Conservation (phyloP, 2,888 invertebrate species). For the Auanema freiburgensis region DNA sequence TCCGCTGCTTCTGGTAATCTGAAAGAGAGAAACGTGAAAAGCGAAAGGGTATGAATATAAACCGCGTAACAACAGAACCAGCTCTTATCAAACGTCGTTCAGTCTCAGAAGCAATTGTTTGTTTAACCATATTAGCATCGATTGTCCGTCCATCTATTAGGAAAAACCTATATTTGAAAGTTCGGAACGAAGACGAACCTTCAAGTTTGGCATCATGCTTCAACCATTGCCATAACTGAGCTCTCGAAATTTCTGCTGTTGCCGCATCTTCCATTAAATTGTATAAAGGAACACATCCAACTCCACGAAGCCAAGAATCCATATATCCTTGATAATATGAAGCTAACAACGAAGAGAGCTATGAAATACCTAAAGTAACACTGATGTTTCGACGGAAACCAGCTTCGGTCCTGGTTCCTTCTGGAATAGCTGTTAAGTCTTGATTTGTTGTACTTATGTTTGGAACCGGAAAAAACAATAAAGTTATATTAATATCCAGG, state of each 20-base stretch:
- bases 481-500: too few species aligned
- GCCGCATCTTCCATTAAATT: slow-evolving; percentile 77
- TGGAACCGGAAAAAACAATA: neutral
- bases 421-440: slow-evolving; percentile 68
- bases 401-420: slow-evolving; percentile 73
- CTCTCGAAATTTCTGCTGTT: slow-evolving; percentile 77
- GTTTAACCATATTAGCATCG: slow-evolving; percentile 64
- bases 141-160: slow-evolving; percentile 58
- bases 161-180: slow-evolving; percentile 12
- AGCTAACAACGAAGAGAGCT: neutral
- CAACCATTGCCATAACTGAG: slow-evolving; percentile 79
- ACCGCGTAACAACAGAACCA: slow-evolving; percentile 59
- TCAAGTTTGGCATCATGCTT: slow-evolving; percentile 70
- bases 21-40: neutral
- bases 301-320: slow-evolving; percentile 74
- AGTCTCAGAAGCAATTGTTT: slow-evolving; percentile 61
- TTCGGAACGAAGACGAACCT: slow-evolving; percentile 22
- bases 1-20: slow-evolving; percentile 64
- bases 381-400: slow-evolving; percentile 74
- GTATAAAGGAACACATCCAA: slow-evolving; percentile 74
- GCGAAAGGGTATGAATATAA: neutral
- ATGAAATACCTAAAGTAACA: slow-evolving; percentile 69
- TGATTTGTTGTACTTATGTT: slow-evolving; percentile 19
- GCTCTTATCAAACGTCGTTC: slow-evolving; percentile 54
- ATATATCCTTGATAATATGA: slow-evolving; percentile 72